These are phyloP conservation scores for Gymnothorax reevesii DNA, from an alignment of 2,797 vertebrate species.

Conservation along the genomic window DNA sequence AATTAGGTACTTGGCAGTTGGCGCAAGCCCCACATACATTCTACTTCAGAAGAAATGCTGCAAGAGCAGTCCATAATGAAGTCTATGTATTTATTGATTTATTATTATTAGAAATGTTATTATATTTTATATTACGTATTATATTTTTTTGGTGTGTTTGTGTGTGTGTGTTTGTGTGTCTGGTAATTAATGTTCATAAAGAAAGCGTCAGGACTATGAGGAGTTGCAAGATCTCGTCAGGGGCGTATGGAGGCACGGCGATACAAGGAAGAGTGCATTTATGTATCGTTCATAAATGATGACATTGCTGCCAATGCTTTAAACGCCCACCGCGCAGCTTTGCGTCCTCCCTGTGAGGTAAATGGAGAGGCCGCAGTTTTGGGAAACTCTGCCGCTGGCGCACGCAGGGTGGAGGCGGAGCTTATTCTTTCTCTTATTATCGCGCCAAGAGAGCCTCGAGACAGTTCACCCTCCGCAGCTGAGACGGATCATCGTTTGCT, in stretches of 20 bases:
- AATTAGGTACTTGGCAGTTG: too few species aligned
- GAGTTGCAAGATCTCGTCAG: background rate
- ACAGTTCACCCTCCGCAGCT: background rate
- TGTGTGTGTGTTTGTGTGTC: background rate
- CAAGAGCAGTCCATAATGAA: too few species aligned
- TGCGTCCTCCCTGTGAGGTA: background rate
- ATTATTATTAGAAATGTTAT: too few species aligned
- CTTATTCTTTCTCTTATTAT: background rate
- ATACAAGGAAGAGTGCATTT: background rate
- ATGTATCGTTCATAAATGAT: slow-evolving; percentile 19
- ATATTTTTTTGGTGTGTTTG: too few species aligned
- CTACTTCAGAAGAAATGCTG: too few species aligned
- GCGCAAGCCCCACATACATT: too few species aligned
- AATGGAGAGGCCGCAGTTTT: background rate
- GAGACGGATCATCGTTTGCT: background rate
- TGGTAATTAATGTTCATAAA: background rate
- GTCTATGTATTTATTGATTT: too few species aligned
- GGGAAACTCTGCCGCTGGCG: background rate
- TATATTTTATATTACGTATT: too few species aligned
- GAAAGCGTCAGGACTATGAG: background rate
- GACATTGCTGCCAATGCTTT: background rate
- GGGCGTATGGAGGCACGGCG: background rate
- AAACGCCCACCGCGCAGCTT: background rate
- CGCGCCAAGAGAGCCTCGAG: background rate
- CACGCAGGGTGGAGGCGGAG: background rate